Percentiles rank a stretch among this genome's conserved stretches.
These are phyloP conservation scores for Drosophila lacteicornis DNA, from an alignment of 1,140 invertebrate genomes.

Conservation along the genomic window DNA sequence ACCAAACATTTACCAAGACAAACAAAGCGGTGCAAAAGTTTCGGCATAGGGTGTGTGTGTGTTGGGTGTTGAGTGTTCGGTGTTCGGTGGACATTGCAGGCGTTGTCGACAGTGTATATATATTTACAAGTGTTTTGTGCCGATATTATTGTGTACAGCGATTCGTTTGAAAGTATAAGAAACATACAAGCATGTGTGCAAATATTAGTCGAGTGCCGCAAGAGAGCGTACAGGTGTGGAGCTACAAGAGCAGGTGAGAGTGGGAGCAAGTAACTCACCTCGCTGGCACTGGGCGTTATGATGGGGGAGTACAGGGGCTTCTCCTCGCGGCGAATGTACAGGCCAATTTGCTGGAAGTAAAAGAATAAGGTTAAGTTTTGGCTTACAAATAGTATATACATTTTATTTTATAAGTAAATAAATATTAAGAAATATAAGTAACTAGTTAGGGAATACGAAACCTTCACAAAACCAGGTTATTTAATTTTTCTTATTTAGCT, in stretches of 20 bases:
- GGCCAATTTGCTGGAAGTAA: slow-evolving; percentile 72
- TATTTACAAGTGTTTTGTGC: slow-evolving; percentile 74
- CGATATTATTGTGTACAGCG: slow-evolving; percentile 54
- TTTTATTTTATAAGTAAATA: too few species aligned
- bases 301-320: slow-evolving; percentile 73
- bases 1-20: slow-evolving; percentile 75
- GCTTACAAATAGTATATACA: too few species aligned
- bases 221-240: slow-evolving; percentile 47
- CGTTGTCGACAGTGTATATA: slow-evolving; percentile 47
- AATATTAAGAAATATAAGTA: too few species aligned
- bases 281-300: slow-evolving; percentile 71
- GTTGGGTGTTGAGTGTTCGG: slow-evolving; percentile 3
- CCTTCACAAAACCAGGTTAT: too few species aligned
- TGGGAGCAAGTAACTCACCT: slow-evolving; percentile 60
- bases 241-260: not conserved
- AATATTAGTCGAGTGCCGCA: slow-evolving; percentile 74
- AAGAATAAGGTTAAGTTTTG: too few species aligned
- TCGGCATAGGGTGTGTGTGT: slow-evolving; percentile 1
- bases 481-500: too few species aligned
- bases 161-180: slow-evolving; percentile 79
- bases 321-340: slow-evolving; percentile 76
- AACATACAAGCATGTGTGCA: slow-evolving; percentile 71
- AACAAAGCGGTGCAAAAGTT: slow-evolving; percentile 70
- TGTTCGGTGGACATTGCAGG: slow-evolving; percentile 44
- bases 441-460: too few species aligned